These are phyloP conservation scores for Callopanchax toddi DNA, from an alignment of 2,113 vertebrate genomes.

Conservation along the genomic window DNA sequence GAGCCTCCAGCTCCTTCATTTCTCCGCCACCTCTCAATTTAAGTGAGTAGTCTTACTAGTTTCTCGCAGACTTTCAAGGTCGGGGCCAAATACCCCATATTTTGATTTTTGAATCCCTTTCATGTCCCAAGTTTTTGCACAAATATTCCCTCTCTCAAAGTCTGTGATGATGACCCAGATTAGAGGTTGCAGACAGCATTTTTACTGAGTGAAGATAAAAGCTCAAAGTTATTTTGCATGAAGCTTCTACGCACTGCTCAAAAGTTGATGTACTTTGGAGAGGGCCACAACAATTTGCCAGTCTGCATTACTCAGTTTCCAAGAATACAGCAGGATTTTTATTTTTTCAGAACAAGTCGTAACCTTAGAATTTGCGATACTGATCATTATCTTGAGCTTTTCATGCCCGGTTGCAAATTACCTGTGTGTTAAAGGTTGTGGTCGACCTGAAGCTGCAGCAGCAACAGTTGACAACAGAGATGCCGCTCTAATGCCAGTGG, in stretches of 20 bases:
- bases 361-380: not conserved
- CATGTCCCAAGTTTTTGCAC: too few relatives aligned
- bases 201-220: not conserved
- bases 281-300: not conserved
- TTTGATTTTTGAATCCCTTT: not conserved
- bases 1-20: constrained; percentile 82
- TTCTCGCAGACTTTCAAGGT: not conserved
- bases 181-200: not conserved
- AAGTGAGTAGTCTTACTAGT: constrained; percentile 71
- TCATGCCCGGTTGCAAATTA: constrained; percentile 1
- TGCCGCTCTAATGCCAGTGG: constrained; percentile 32
- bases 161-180: not conserved
- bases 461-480: constrained; percentile 7
- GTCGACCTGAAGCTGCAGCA: constrained; percentile 7
- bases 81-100: too few relatives aligned
- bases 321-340: not conserved
- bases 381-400: constrained; percentile 7
- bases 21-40: constrained; percentile 80
- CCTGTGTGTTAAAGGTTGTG: not conserved
- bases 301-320: not conserved
- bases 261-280: not conserved
- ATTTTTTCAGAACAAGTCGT: not conserved
- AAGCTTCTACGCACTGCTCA: not conserved
- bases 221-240: not conserved
- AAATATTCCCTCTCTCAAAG: not conserved